Percentiles rank a stretch among this genome's conserved stretches.
These are phyloP conservation scores for Heliconius cydno DNA, from an alignment of 2,888 invertebrate species.

Conservation along the genomic window DNA sequence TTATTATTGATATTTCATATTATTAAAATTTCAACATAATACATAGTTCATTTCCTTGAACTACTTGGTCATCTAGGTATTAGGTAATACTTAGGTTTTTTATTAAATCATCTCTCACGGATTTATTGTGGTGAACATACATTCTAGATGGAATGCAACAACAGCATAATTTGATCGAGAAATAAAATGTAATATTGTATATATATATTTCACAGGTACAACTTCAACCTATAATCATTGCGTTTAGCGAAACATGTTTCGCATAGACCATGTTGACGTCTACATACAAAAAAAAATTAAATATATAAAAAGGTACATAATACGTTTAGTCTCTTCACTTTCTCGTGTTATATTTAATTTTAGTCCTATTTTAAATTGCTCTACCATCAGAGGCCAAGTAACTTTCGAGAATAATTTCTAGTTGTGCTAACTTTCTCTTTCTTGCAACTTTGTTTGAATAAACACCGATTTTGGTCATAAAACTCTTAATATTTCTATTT, in stretches of 20 bases:
- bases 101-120: neutral
- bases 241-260: neutral
- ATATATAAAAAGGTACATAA: neutral
- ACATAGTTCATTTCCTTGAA: too few species aligned
- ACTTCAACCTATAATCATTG: neutral
- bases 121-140: neutral
- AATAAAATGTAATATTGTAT: neutral
- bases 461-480: conserved; percentile 17
- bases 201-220: neutral
- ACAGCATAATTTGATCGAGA: neutral
- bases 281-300: neutral
- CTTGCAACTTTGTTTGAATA: conserved; percentile 41
- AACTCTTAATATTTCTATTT: neutral
- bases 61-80: too few species aligned
- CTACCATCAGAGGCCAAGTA: conserved; percentile 50
- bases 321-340: neutral
- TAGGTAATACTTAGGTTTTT: too few species aligned
- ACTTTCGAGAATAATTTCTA: conserved; percentile 53
- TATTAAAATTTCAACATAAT: too few species aligned
- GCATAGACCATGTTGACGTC: neutral
- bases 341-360: conserved; percentile 14
- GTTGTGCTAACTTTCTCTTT: conserved; percentile 57
- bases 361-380: conserved; percentile 47
- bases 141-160: neutral
- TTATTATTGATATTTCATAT: too few species aligned